Base-by-base conservation (phyloP, 2,113 vertebrate genomes). In the Raja brachyura region DNA sequence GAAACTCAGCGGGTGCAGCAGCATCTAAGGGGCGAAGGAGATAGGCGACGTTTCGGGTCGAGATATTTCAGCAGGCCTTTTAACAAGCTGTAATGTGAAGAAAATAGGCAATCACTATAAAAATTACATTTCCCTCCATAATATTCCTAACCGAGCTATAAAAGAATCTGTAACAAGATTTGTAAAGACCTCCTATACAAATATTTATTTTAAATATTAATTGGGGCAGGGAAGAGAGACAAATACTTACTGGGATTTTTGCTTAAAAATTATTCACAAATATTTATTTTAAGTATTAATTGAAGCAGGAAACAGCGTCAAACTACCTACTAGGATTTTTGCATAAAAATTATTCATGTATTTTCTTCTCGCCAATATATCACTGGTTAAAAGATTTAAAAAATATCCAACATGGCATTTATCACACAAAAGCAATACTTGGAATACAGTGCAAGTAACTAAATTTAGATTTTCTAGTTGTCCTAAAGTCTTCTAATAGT, bases 401-500 rank as follows among this genome's bases (percentile, higher is more conserved):
- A 95, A 96, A 96, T 95, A 95, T 94, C 95, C 96, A 96, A 94
- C 95, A 94, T 96, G 93, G 94, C 94, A 95, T 93, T 95, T 95
- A 95, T 96, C 95, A 94, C 95, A 95, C 96, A 96, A 94, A 96
- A 95, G 97, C 96, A 96, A 96, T 95, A 95, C 95, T 96, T 94
- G 94, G 94, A 96, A 96, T 96, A 95, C 94, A 94, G 95, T 96
- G 95, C 96, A 96, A 97, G 96, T 96, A 96, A 96, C 97, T 96
- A 94, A 94, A 95, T 95, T 95, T 96, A 95, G 96, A 96, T 96
- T 97, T 96, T 94, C 94, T 93, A 94, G 94, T 95, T 96, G 95
- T 94, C 94, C 95, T 94, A 95, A 95, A 96, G 95, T 95, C 96
- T 96, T 96, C 95, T 96, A 96, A 96, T 95, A 96, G 95, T 96